Base-by-base conservation (phyloP, 2,888 invertebrate species). In the Cheilosia grossa region DNA sequence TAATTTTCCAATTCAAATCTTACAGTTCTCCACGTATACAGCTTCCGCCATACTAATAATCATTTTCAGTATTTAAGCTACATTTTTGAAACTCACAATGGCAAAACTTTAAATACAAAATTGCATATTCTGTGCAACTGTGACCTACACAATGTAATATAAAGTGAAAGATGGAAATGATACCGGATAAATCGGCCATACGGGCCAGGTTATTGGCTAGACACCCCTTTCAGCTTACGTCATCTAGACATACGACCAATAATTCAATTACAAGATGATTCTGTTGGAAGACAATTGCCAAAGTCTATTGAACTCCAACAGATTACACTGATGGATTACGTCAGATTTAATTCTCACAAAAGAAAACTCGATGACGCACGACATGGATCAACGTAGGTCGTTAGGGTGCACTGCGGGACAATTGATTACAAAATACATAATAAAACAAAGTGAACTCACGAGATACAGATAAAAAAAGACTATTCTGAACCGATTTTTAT, bases 381-480 rank as follows among this genome's bases (percentile, higher is more conserved):
- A 47, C 17, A 66, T 9, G 15, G 63, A n/a, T 44, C 51, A n/a
- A 53, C 17, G n/a, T 37, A 40, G 40, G 15, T 37, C 6, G n/a
- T 17, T 49, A 53, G 53, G 51, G 37, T 40, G 66, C 51, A 53
- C 51, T 40, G 66, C 51, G 66, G 66, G 40, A 66, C 37, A 53
- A 66, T 64, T 64, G 30, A 49, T 49, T 49, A 64, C 17, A 19
- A 19, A 30, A 47, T 17, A 27, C 30, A 47, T 10, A 33, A 19
- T 10, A 33, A 33, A 37, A 56, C 19, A 58, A 58, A 19, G 40
- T 40, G 9, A 40, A 7, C 47, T 51, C 51, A 66, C 51, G 51
- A 37, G 51, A 53, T n/a, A 24, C 17, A 66, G n/a, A 66, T 27
- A 53, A 17, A 33, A 30, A 0, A 49, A 33, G 19, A 47, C 6